Conservation (phyloP, 1,140 invertebrate species). For the Linepithema humile region DNA sequence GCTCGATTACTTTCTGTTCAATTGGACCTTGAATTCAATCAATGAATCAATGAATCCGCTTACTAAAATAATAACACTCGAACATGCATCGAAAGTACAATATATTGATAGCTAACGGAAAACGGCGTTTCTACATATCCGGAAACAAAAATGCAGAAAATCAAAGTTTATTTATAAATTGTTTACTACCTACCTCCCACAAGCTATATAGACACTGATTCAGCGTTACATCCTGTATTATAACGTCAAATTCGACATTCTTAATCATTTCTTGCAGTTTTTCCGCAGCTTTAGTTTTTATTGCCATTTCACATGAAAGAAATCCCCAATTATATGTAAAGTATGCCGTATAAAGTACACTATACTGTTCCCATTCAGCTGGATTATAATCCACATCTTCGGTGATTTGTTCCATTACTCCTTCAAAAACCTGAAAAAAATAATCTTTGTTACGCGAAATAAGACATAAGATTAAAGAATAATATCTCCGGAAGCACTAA, state of each 20-base stretch:
- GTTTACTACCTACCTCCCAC: constrained; percentile 35
- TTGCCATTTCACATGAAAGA: background rate
- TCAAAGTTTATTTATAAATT: background rate
- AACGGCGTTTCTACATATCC: too few species aligned
- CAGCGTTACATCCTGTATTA: constrained; percentile 15
- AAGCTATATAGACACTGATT: constrained; percentile 22
- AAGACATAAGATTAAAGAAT: background rate
- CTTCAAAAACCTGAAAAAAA: background rate
- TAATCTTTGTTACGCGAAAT: background rate
- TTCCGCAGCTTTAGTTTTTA: background rate
- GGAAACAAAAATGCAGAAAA: background rate
- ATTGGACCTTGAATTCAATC: too few species aligned
- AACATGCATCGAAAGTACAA: too few species aligned
- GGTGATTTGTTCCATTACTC: background rate
- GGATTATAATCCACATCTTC: background rate
- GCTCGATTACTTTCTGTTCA: too few species aligned
- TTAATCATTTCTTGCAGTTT: constrained; percentile 35
- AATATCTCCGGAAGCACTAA: background rate
- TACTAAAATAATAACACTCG: too few species aligned
- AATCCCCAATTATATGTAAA: background rate
- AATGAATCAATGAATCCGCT: too few species aligned
- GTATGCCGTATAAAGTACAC: background rate
- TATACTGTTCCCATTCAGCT: background rate
- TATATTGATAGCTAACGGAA: too few species aligned
- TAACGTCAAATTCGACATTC: constrained; percentile 38